Conservation (phyloP, 2,888 invertebrate species). For the Limnephilus auricula region DNA sequence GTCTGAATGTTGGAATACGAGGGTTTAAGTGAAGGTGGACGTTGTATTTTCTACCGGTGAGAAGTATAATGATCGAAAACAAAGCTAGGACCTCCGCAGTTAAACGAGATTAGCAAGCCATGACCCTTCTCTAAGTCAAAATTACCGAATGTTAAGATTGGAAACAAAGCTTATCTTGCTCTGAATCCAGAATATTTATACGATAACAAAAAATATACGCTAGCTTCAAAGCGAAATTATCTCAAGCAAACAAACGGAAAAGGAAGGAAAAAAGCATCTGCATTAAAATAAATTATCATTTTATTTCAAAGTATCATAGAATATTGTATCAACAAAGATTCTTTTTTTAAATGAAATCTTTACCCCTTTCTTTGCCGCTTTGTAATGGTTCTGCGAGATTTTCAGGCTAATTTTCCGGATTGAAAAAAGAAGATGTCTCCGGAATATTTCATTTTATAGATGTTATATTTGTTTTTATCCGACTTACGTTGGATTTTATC, state of each 20-base stretch:
- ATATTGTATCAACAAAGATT: background rate
- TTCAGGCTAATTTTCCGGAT: background rate
- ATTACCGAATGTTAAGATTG: slow-evolving; percentile 30
- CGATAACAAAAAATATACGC: slow-evolving; percentile 11
- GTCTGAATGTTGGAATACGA: background rate
- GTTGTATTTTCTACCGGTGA: slow-evolving; percentile 12
- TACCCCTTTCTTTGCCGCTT: background rate
- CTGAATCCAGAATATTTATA: background rate
- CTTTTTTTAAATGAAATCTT: background rate
- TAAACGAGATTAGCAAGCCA: background rate
- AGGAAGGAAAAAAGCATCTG: background rate
- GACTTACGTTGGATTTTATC: background rate
- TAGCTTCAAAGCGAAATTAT: too few relatives aligned
- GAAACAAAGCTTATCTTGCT: background rate
- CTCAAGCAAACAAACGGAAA: background rate
- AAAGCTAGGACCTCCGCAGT: background rate
- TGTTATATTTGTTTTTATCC: background rate
- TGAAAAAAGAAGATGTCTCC: background rate
- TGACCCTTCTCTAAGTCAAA: slow-evolving; percentile 17
- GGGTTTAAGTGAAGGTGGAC: background rate
- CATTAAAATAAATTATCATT: background rate
- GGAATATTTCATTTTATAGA: background rate
- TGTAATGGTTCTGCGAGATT: background rate
- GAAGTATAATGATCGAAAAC: slow-evolving; percentile 16
- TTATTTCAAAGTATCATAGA: background rate